Conservation (phyloP, 2,888 invertebrate species). For the Acanthosepion lycidas region DNA sequence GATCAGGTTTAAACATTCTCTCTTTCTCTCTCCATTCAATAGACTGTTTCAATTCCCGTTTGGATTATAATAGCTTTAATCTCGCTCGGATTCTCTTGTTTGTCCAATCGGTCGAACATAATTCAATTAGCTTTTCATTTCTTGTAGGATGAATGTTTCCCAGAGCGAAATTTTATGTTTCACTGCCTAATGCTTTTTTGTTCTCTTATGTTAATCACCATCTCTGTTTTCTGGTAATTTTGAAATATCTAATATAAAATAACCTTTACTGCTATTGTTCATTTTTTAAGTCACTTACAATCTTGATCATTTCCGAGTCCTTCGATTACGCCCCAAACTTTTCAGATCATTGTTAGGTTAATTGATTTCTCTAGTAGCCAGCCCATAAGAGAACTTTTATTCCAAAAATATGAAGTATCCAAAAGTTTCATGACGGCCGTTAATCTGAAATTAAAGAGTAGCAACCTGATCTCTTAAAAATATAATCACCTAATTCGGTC, state of each 20-base stretch:
- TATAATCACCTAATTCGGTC: too few relatives aligned
- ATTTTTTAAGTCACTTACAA: background rate
- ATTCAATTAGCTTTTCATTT: background rate
- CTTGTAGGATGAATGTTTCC: constrained; percentile 17
- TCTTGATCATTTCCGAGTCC: background rate
- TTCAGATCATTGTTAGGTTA: background rate
- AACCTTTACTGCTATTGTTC: background rate
- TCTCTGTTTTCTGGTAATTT: background rate
- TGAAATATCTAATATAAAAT: background rate
- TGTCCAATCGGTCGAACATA: background rate
- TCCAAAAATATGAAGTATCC: too few relatives aligned
- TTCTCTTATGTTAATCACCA: background rate
- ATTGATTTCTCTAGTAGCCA: background rate
- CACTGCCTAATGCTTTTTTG: background rate
- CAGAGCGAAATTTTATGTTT: background rate
- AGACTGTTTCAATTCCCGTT: background rate
- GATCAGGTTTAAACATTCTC: background rate
- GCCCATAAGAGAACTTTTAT: background rate
- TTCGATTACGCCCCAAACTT: background rate
- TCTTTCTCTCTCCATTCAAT: background rate
- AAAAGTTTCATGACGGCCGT: too few relatives aligned
- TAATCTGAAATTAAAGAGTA: too few relatives aligned
- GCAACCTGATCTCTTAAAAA: too few relatives aligned
- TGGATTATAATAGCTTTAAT: background rate
- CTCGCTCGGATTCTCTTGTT: constrained; percentile 33